phyloP scores from a whole-genome alignment of 2,797 vertebrate genomes.

The Dipus sagitta region DNA sequence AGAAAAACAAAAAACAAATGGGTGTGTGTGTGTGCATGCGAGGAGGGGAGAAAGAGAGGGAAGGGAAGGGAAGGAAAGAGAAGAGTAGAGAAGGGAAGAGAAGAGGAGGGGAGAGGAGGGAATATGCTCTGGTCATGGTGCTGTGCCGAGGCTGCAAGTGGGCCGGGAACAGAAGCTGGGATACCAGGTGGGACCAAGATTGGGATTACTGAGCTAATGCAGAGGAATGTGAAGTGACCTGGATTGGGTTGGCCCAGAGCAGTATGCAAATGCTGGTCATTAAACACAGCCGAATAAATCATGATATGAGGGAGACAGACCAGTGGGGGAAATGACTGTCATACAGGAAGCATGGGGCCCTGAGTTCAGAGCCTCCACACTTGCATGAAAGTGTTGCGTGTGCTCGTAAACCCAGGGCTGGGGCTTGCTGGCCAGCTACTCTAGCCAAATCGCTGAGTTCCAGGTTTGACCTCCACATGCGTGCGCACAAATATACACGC shows the following conservation, averaged over 20 bases:
- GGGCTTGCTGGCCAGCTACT: not conserved
- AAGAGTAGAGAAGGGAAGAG: too few relatives aligned
- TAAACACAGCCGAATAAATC: not conserved
- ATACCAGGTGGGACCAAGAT: not conserved
- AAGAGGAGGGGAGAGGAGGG: too few relatives aligned
- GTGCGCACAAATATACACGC: not conserved
- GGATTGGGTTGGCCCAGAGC: not conserved
- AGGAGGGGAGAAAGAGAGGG: too few relatives aligned
- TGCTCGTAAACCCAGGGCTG: not conserved
- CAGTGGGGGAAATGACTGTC: not conserved
- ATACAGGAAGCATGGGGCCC: too few relatives aligned
- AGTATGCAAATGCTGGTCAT: not conserved
- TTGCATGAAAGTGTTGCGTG: not conserved
- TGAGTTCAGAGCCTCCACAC: not conserved
- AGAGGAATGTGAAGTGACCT: not conserved
- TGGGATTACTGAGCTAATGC: not conserved
- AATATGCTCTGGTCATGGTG: not conserved
- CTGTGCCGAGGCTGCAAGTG: not conserved
- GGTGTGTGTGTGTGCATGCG: too few relatives aligned
- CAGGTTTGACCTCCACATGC: not conserved
- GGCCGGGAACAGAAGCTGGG: not conserved
- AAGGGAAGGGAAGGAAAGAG: too few relatives aligned
- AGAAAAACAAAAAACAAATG: not conserved
- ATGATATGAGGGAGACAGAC: not conserved
- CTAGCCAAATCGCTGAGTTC: not conserved